Evolutionary conservation across 1,140 invertebrate genomes (phyloP).

Genomic region (Drosophila triauraria): DNA sequence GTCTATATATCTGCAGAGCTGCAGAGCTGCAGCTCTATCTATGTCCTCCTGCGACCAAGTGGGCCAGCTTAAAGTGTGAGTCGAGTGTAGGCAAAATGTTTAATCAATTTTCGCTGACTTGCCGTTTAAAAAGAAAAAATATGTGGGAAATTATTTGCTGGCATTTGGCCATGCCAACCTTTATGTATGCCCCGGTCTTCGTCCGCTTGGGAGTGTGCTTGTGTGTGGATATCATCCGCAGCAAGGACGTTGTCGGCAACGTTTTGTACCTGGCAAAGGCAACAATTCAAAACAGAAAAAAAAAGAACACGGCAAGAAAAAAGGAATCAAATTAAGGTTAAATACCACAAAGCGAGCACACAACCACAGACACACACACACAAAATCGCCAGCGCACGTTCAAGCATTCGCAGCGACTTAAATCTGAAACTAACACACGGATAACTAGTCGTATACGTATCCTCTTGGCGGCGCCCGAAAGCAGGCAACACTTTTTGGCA

Average conservation of each 20-base stretch:
- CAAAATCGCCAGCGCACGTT: background rate
- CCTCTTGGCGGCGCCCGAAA: conserved; percentile 67
- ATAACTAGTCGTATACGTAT: conserved; percentile 39
- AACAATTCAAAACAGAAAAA: conserved; percentile 7
- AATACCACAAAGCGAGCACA: conserved; percentile 78
- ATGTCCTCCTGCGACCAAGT: too few relatives aligned
- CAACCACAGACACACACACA: conserved; percentile 21
- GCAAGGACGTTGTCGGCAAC: conserved; percentile 69
- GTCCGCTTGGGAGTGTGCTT: background rate
- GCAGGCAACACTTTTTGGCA: conserved; percentile 81
- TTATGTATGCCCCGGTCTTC: conserved; percentile 17
- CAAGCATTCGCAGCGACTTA: conserved; percentile 45
- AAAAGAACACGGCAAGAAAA: conserved; percentile 37
- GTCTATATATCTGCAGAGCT: conserved; percentile 3
- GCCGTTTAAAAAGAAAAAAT: conserved; percentile 36
- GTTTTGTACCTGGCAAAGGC: conserved; percentile 63
- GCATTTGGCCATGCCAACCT: conserved; percentile 48
- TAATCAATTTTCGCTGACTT: conserved; percentile 72
- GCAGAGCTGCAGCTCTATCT: background rate
- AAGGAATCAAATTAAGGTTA: conserved; percentile 83
- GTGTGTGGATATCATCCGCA: conserved; percentile 40
- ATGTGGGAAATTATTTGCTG: conserved; percentile 50
- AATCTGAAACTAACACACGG: conserved; percentile 57
- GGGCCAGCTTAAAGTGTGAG: conserved; percentile 39
- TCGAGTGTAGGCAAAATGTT: conserved; percentile 57